phyloP scores from a whole-genome alignment of 23 tunicate species.

The Oikopleura albicans region DNA sequence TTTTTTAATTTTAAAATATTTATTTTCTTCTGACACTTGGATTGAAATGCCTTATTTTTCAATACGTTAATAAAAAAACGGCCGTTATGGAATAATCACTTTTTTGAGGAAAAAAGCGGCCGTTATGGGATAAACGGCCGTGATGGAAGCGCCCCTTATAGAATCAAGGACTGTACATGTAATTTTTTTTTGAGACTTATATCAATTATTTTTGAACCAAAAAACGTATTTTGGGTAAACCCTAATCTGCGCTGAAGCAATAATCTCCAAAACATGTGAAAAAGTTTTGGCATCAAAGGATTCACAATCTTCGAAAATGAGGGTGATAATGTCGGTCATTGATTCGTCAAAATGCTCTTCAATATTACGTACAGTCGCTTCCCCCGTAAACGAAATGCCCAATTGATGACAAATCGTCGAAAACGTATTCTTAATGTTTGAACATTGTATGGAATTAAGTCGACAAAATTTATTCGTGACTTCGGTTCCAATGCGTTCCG shows the following conservation, averaged over 20 bases:
- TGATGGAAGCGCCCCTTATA: no score
- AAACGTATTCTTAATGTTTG: not conserved
- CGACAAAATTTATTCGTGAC: not conserved
- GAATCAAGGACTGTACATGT: no score
- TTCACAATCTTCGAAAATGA: constrained; percentile 1
- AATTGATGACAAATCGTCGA: not conserved
- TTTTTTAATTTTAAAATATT: no score
- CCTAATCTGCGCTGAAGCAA: not conserved
- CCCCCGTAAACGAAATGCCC: not conserved
- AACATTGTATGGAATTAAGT: not conserved
- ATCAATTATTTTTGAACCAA: no score
- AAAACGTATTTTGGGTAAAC: no score
- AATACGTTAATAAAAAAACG: no score
- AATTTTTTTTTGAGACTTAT: no score
- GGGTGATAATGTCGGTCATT: not conserved
- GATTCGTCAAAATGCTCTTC: not conserved
- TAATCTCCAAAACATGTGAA: not conserved
- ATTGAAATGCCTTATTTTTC: no score
- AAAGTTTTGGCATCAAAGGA: not conserved
- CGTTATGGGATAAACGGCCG: no score
- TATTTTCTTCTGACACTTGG: no score
- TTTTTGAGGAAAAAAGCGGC: no score
- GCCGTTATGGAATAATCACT: no score
- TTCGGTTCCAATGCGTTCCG: not conserved
- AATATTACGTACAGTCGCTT: not conserved